These are phyloP conservation scores for Tortricodes alternella DNA, from an alignment of 2,888 invertebrate genomes.

Conservation along the genomic window DNA sequence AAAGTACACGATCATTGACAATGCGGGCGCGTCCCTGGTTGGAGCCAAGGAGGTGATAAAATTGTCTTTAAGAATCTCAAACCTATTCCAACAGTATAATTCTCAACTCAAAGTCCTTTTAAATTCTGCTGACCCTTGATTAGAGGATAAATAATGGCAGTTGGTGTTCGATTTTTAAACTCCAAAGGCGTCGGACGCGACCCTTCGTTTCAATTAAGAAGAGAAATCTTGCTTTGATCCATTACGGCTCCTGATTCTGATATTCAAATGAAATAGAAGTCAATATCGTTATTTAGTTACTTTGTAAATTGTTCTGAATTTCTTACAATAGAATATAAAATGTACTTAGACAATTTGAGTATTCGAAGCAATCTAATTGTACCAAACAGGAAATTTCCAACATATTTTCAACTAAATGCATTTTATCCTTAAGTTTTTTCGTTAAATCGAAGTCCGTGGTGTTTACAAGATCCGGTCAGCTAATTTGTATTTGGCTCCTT, in stretches of 20 bases:
- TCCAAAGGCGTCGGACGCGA: background rate
- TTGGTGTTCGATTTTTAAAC: conserved; percentile 1
- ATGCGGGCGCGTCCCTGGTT: too few relatives aligned
- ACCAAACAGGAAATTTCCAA: background rate
- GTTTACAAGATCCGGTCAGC: background rate
- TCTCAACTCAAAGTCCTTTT: too few relatives aligned
- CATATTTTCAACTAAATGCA: background rate
- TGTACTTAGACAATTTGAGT: too few relatives aligned
- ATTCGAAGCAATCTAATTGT: too few relatives aligned
- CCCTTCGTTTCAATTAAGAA: conserved; percentile 7
- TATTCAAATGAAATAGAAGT: background rate
- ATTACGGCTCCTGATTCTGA: background rate
- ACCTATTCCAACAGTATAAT: too few relatives aligned
- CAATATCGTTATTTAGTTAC: too few relatives aligned
- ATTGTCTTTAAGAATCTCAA: too few relatives aligned
- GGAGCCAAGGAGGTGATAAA: too few relatives aligned
- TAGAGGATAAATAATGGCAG: background rate
- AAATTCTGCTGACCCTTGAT: too few relatives aligned
- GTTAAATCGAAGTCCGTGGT: background rate
- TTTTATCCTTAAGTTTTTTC: background rate
- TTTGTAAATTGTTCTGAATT: too few relatives aligned
- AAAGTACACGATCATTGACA: too few relatives aligned
- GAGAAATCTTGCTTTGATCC: conserved; percentile 5
- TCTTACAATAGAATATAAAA: too few relatives aligned
- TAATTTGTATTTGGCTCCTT: background rate